A percentile compares a stretch with the other conserved stretches of the same genome.
Evolutionary conservation across 2,797 vertebrate genomes (phyloP).

Genomic region (Hylomyscus alleni): DNA sequence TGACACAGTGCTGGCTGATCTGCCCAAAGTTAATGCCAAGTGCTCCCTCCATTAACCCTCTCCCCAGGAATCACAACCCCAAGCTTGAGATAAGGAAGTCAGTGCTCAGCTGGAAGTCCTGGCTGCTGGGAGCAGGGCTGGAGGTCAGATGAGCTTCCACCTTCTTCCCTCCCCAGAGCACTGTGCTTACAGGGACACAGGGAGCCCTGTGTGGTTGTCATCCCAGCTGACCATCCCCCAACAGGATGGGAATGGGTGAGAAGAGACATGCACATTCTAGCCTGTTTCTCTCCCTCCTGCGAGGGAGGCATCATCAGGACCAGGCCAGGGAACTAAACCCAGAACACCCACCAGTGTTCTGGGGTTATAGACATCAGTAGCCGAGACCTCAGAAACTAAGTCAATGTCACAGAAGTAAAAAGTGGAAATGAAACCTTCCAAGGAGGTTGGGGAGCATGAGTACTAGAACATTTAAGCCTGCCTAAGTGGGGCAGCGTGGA

Average conservation of each 20-base stretch:
- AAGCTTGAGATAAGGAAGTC: not conserved
- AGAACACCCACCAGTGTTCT: too few relatives aligned
- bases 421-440: not conserved
- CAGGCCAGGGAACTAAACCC: not conserved
- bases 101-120: not conserved
- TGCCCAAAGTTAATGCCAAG: not conserved
- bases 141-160: too few relatives aligned
- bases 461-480: too few relatives aligned
- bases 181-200: not conserved
- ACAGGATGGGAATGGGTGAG: not conserved
- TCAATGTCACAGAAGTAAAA: not conserved
- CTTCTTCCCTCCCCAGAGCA: not conserved
- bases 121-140: not conserved
- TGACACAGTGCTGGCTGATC: not conserved
- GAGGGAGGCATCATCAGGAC: not conserved
- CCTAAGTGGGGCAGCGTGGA: accelerated
- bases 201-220: not conserved
- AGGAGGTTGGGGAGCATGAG: not conserved
- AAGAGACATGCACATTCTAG: not conserved
- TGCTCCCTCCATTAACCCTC: not conserved
- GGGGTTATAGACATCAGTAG: not conserved
- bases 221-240: not conserved
- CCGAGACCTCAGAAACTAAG: not conserved
- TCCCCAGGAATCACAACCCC: not conserved
- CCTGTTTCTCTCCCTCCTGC: too few relatives aligned